A percentile compares a stretch with the other conserved stretches of the same genome.
phyloP scores from a whole-genome alignment of 2,888 invertebrate genomes.

The Andrena chrysosceles region DNA sequence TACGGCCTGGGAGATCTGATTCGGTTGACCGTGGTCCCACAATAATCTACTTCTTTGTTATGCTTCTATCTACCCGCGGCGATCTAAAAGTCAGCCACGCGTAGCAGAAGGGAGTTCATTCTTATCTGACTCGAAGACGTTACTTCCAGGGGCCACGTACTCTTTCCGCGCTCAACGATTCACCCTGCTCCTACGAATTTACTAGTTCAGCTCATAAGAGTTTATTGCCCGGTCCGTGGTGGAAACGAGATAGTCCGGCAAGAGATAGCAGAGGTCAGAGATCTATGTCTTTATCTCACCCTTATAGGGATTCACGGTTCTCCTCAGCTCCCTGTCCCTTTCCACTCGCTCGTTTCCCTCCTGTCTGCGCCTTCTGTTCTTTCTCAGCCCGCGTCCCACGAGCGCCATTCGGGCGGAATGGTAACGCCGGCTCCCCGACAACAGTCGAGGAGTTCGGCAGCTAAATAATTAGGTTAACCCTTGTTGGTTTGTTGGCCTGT shows the following conservation, averaged over 20 bases:
- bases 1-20: not conserved
- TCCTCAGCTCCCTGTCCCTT: not conserved
- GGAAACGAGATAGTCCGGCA: slow-evolving; percentile 14
- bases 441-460: slow-evolving; percentile 72
- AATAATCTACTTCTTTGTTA: not conserved
- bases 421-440: slow-evolving; percentile 73
- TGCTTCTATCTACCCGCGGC: not conserved
- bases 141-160: not conserved
- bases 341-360: not conserved
- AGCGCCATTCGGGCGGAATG: slow-evolving; percentile 77
- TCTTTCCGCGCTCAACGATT: slow-evolving; percentile 14
- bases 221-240: slow-evolving; percentile 46
- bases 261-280: slow-evolving; percentile 33
- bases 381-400: slow-evolving; percentile 70
- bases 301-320: slow-evolving; percentile 45
- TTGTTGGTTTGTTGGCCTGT: slow-evolving; percentile 71
- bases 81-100: not conserved
- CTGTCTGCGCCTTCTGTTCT: slow-evolving; percentile 13
- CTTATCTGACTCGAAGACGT: not conserved
- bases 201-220: slow-evolving; percentile 32
- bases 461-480: slow-evolving; percentile 81
- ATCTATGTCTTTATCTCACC: slow-evolving; percentile 40
- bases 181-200: slow-evolving; percentile 33
- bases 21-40: not conserved
- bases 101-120: not conserved